Conservation (phyloP, 2,888 invertebrate genomes). For the Tridacna gigas region DNA sequence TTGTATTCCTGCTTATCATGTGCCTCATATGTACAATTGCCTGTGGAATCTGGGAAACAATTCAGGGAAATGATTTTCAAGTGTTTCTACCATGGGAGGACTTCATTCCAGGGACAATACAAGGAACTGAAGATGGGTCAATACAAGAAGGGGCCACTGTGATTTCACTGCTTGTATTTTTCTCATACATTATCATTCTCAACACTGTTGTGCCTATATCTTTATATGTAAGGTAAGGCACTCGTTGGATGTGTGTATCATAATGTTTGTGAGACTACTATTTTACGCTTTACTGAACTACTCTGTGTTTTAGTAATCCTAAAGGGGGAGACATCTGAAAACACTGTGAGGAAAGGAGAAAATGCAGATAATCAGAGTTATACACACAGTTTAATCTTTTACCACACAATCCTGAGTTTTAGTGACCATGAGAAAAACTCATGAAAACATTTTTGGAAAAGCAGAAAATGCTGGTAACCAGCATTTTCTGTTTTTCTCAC, state of each 20-base stretch:
- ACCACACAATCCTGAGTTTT: no score
- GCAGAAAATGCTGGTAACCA: no score
- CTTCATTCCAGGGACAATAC: conserved; percentile 89
- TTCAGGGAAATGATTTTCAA: conserved; percentile 88
- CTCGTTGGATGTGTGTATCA: not conserved
- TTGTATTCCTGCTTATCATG: conserved; percentile 98
- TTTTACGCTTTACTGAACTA: no score
- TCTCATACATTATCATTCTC: conserved; percentile 99
- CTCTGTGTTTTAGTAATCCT: no score
- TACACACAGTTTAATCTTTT: no score
- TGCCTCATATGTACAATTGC: conserved; percentile 99
- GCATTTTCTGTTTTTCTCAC: no score
- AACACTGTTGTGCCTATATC: conserved; percentile 99
- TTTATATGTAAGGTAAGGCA: conserved; percentile 95
- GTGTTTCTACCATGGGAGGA: conserved; percentile 96
- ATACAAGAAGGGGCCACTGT: conserved; percentile 87
- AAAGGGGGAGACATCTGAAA: no score
- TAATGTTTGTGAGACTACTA: no score
- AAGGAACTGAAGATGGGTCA: conserved; percentile 63
- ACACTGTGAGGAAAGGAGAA: no score
- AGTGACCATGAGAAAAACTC: no score
- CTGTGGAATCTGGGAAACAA: conserved; percentile 98
- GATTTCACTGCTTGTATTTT: conserved; percentile 98
- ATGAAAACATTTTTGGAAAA: no score
- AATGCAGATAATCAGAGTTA: no score